These are phyloP conservation scores for Caenorhabditis auriculariae DNA, from an alignment of 2,888 invertebrate species.

Conservation along the genomic window DNA sequence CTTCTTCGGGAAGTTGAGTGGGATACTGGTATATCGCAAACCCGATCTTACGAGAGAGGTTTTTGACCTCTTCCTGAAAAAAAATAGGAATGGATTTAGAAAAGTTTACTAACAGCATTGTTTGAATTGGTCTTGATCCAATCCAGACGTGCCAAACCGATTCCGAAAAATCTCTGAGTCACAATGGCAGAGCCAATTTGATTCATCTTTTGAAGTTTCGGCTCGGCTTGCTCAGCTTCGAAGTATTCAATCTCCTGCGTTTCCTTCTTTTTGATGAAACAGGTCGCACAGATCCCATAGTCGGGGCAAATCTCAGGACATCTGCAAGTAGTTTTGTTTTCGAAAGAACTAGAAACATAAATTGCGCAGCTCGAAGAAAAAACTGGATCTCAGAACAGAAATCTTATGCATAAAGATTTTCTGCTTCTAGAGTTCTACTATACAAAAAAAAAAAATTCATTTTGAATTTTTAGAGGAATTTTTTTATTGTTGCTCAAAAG, in stretches of 20 bases:
- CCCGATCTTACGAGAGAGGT: slow-evolving; percentile 27
- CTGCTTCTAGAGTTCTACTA: no score
- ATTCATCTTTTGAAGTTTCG: slow-evolving; percentile 21
- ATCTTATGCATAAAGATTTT: no score
- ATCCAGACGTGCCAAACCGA: slow-evolving; percentile 18
- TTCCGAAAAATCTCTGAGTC: slow-evolving; percentile 28
- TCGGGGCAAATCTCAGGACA: slow-evolving; percentile 30
- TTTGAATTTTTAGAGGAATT: no score
- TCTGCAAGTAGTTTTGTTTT: slow-evolving; percentile 3
- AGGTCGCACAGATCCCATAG: slow-evolving; percentile 33
- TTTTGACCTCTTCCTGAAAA: slow-evolving; percentile 23
- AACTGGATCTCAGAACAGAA: no score
- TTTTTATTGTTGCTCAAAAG: no score
- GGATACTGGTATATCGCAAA: slow-evolving; percentile 30
- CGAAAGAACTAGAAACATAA: background rate
- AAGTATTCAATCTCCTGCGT: slow-evolving; percentile 24
- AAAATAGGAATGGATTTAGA: background rate
- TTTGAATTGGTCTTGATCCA: slow-evolving; percentile 19
- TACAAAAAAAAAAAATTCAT: no score
- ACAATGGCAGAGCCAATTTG: slow-evolving; percentile 32
- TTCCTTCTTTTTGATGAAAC: slow-evolving; percentile 30
- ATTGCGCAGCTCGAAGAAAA: no score
- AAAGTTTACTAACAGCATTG: no score
- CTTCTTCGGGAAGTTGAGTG: slow-evolving; percentile 26
- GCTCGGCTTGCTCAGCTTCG: slow-evolving; percentile 27